Conservation (phyloP, 2,113 vertebrate genomes). For the Archilochus colubris region DNA sequence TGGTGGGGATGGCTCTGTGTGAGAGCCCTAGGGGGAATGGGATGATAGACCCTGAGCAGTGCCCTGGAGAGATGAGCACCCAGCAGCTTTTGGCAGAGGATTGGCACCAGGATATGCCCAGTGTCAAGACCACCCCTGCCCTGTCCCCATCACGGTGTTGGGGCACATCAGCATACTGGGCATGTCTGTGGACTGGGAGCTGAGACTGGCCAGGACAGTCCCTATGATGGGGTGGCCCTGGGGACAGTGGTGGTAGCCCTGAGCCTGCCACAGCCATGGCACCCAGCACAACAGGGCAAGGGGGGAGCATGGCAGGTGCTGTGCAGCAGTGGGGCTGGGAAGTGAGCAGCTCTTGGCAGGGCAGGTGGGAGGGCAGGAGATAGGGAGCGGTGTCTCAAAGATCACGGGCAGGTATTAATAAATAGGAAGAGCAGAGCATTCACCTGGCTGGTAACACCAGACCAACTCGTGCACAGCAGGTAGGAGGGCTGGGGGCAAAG, state of each 20-base stretch:
- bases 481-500: background rate
- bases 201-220: background rate
- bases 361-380: background rate
- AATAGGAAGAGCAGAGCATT: background rate
- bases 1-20: accelerated
- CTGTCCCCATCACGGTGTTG: accelerated
- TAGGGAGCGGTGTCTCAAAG: slow-evolving; percentile 51
- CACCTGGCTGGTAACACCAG: background rate
- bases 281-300: no score
- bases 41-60: background rate
- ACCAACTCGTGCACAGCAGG: background rate
- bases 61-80: background rate
- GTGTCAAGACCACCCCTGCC: background rate
- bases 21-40: background rate
- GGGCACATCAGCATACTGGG: accelerated
- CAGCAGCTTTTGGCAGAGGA: background rate
- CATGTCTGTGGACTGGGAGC: background rate
- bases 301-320: background rate
- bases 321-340: background rate
- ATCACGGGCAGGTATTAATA: slow-evolving; percentile 4
- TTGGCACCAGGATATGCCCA: background rate
- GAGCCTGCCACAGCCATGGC: background rate
- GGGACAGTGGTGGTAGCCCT: no score
- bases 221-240: background rate
- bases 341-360: accelerated